Conservation (phyloP, 2,888 invertebrate genomes). For the Gandaritis pyraliata region DNA sequence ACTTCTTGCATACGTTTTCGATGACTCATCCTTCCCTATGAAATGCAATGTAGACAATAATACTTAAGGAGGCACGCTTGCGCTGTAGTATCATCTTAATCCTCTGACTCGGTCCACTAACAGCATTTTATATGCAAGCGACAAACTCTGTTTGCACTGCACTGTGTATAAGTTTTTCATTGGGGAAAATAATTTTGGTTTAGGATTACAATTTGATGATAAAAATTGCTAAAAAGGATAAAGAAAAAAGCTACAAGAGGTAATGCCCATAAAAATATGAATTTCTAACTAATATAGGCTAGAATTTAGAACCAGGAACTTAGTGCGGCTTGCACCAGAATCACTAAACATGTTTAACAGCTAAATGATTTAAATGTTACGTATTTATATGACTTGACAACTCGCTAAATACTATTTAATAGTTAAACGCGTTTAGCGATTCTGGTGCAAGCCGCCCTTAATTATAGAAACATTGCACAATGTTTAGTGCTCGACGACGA, state of each 20-base stretch:
- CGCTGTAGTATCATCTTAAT: conserved; percentile 52
- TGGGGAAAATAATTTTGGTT: conserved; percentile 49
- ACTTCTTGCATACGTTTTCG: conserved; percentile 44
- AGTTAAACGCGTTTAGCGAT: too few species aligned
- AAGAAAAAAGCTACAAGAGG: too few species aligned
- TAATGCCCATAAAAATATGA: not conserved
- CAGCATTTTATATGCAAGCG: conserved; percentile 68
- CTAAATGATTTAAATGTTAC: too few species aligned
- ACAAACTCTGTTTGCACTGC: conserved; percentile 65
- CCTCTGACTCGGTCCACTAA: conserved; percentile 55
- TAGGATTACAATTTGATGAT: conserved; percentile 9
- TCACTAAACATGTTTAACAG: too few species aligned
- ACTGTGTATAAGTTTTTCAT: conserved; percentile 60
- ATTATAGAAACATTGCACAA: conserved; percentile 65
- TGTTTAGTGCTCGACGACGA: conserved; percentile 59
- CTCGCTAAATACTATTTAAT: too few species aligned
- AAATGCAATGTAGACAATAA: conserved; percentile 38
- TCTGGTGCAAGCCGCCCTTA: too few species aligned
- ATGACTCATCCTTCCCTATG: conserved; percentile 58
- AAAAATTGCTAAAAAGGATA: too few species aligned
- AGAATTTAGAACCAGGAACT: conserved; percentile 47
- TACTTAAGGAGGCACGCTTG: conserved; percentile 28
- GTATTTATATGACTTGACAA: too few species aligned
- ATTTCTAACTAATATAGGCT: conserved; percentile 18
- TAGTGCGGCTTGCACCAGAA: too few species aligned